A percentile compares a stretch with the other conserved stretches of the same genome.
Evolutionary conservation across 2,113 vertebrate species (phyloP).

Genomic region (Corvus cornix): DNA sequence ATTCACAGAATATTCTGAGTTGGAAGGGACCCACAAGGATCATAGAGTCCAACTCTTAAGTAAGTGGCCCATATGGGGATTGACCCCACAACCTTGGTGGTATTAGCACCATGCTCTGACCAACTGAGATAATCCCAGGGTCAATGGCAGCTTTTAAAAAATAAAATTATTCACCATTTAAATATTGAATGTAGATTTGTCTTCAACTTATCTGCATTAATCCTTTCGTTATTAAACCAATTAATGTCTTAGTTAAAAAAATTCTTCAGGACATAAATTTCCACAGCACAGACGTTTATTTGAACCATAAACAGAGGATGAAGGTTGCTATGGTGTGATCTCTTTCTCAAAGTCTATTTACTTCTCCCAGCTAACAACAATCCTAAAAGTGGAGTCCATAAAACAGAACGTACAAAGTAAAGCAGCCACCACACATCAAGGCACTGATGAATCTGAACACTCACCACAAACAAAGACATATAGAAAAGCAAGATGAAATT

Average conservation of each 20-base stretch:
- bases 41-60: background rate
- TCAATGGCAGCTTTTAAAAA: background rate
- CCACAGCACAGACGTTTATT: background rate
- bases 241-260: background rate
- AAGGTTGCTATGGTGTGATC: constrained; percentile 56
- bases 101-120: background rate
- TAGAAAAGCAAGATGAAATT: background rate
- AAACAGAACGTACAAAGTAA: background rate
- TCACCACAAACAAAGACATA: background rate
- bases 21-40: background rate
- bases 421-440: background rate
- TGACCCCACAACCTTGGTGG: background rate
- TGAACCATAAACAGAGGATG: constrained; percentile 42
- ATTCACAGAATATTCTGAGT: background rate
- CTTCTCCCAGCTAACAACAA: constrained; percentile 9
- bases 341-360: constrained; percentile 45
- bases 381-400: background rate
- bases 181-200: background rate
- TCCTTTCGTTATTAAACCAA: constrained; percentile 2
- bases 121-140: background rate
- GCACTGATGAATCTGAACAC: background rate
- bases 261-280: constrained; percentile 24
- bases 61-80: background rate
- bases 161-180: background rate
- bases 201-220: background rate